phyloP scores from a whole-genome alignment of 1,140 invertebrate genomes.

The Semibalanus balanoides region DNA sequence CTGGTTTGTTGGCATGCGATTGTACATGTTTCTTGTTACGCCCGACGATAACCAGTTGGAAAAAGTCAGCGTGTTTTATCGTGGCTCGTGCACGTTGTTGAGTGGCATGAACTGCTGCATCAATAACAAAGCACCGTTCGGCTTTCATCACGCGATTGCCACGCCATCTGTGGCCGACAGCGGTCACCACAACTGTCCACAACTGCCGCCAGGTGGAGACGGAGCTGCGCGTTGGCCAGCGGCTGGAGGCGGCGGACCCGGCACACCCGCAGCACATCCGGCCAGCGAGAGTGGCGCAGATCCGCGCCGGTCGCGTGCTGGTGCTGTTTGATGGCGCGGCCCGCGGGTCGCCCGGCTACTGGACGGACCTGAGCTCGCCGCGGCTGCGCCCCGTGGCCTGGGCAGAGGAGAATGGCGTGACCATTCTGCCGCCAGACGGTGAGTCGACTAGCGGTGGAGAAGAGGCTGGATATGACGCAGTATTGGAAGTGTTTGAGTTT shows the following conservation, averaged over 20 bases:
- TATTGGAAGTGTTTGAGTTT: too few species aligned
- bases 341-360: conserved; percentile 87
- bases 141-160: too few species aligned
- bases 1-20: too few species aligned
- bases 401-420: conserved; percentile 64
- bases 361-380: conserved; percentile 74
- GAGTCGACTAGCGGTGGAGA: not conserved
- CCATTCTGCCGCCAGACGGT: conserved; percentile 68
- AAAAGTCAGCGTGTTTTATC: too few species aligned
- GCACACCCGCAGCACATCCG: conserved; percentile 72
- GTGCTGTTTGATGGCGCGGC: conserved; percentile 93
- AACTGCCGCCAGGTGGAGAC: not conserved
- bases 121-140: too few species aligned
- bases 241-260: conserved; percentile 85
- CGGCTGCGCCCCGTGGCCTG: conserved; percentile 88
- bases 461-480: too few species aligned
- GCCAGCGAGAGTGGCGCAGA: conserved; percentile 48
- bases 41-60: too few species aligned
- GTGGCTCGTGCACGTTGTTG: too few species aligned
- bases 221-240: conserved; percentile 69
- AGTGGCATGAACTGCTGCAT: too few species aligned
- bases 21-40: too few species aligned
- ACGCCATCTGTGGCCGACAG: too few species aligned
- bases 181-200: too few species aligned
- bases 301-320: conserved; percentile 47